Percentiles rank a stretch among this genome's conserved stretches.
Evolutionary conservation across 2,113 vertebrate species (phyloP).

Genomic region (Tichodroma muraria): DNA sequence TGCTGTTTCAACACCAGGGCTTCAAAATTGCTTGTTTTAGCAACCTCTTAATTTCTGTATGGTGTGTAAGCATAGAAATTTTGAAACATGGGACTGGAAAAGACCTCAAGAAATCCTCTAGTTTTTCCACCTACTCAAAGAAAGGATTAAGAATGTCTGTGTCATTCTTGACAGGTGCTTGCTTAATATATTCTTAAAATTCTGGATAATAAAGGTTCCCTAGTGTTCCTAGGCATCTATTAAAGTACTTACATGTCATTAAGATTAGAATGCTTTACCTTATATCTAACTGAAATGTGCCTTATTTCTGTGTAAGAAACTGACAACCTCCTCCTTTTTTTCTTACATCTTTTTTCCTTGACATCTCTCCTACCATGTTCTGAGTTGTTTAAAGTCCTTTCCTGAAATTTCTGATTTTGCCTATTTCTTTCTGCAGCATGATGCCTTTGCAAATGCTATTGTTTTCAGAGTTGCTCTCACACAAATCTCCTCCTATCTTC

Average conservation of each 20-base stretch:
- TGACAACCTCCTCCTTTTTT: not conserved
- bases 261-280: not conserved
- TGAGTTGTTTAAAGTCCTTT: not conserved
- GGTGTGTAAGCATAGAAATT: not conserved
- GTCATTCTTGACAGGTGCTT: constrained; percentile 17
- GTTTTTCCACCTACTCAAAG: constrained; percentile 22
- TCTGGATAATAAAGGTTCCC: not conserved
- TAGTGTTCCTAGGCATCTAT: not conserved
- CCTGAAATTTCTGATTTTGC: not conserved
- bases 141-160: not conserved
- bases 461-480: not conserved
- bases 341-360: not conserved
- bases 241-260: not conserved
- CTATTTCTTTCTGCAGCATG: not conserved
- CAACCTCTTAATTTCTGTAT: not conserved
- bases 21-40: constrained; percentile 23
- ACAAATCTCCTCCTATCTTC: not conserved
- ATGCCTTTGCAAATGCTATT: not conserved
- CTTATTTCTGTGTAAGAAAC: not conserved
- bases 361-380: not conserved
- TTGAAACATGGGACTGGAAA: constrained; percentile 1
- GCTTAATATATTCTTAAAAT: constrained; percentile 5
- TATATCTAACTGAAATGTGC: not conserved
- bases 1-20: constrained; percentile 7
- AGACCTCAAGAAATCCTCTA: constrained; percentile 26